Evolutionary conservation across 2,888 invertebrate genomes (phyloP).

Genomic region (Julus scanicus): DNA sequence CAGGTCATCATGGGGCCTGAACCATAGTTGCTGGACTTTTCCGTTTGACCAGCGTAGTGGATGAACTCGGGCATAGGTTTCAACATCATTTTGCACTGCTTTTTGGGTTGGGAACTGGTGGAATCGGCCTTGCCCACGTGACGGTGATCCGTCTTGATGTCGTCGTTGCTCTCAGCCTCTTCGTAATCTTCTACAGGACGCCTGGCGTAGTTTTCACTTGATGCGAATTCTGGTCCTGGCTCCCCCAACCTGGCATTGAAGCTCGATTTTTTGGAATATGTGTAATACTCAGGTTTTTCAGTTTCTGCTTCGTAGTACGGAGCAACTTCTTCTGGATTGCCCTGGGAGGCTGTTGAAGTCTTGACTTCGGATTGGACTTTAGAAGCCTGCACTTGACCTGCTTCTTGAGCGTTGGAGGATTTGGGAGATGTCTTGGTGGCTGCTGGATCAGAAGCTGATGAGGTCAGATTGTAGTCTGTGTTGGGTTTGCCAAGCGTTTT

Average conservation of each 20-base stretch:
- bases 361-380: background rate
- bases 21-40: background rate
- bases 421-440: background rate
- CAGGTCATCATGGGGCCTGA: conserved; percentile 54
- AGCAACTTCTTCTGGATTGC: background rate
- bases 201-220: conserved; percentile 50
- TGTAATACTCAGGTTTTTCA: conserved; percentile 44
- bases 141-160: background rate
- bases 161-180: conserved; percentile 12
- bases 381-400: background rate
- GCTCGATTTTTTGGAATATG: background rate
- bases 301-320: background rate
- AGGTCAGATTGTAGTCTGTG: background rate
- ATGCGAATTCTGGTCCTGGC: conserved; percentile 48
- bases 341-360: background rate
- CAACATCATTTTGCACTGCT: background rate
- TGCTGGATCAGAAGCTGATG: background rate
- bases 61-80: conserved; percentile 52
- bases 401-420: background rate
- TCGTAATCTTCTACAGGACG: conserved; percentile 40
- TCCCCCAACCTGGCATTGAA: background rate
- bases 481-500: background rate
- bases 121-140: background rate
- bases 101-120: background rate
- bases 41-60: background rate